Evolutionary conservation across 2,113 vertebrate genomes (phyloP), one percentile per base, ranked within the genome.

Genomic region (Agapornis roseicollis): DNA sequence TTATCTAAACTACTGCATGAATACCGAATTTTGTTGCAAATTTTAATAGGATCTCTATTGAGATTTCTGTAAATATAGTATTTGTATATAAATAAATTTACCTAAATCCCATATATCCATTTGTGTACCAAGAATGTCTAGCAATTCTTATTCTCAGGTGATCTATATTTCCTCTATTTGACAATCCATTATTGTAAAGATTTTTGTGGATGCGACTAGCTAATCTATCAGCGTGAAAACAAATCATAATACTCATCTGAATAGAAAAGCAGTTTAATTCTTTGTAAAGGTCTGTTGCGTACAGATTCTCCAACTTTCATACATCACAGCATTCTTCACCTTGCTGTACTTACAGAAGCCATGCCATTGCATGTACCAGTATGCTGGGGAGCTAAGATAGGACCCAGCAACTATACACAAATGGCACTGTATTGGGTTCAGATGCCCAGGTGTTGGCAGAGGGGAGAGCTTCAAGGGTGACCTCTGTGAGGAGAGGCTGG

Each of bases 301-400:
- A 49, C 10, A 46, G 3, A 7, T 49, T 71, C 9, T 8, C 13
- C 10, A 74, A 2, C 3, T 33, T 29, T 53, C 14, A 70, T 11
- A 9, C 17, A 44, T 13, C 27, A 11, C 9, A 61, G 18, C 4
- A 37, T 42, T 89, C 24, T 66, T 10, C 44, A 69, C n/a, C 13
- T 47, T 11, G 3, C 9, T 72, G 10, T 27, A 47, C 4, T 10
- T 44, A 24, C 16, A 61, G 33, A 81, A 85, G 28, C 3, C 22
- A 82, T 82, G 13, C 2, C 7, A 9, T 15, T 49, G 28, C 13
- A 44, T 15, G 50, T 17, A 37, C 8, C 0, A 0, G 1, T 69
- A 6, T 19, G 16, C 12, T 65, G 33, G 15, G 18, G 5, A 58
- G 12, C 5, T 55, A 31, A 37, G 17, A 18, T 0, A 44, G 35